Evolutionary conservation across 1,140 invertebrate species (phyloP), one percentile per base, ranked within the genome.

Genomic region (Zaprionus inermis): DNA sequence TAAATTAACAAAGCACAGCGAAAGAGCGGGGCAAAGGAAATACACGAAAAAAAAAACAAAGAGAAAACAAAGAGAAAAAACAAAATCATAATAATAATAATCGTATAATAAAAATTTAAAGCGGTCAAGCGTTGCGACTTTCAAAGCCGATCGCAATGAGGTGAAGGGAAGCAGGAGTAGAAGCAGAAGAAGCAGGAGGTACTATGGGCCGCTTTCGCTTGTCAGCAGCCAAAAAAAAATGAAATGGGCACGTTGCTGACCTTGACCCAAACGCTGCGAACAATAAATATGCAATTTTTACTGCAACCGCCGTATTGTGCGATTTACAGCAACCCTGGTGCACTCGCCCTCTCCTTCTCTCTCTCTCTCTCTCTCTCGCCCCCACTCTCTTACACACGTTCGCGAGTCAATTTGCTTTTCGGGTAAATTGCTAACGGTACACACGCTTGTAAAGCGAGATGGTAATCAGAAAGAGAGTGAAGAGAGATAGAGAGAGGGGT

Each of bases 211-310:
- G 64, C 73, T 80, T 60, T 74, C 54, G 75, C 66, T 78, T 71
- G 69, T 79, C 70, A 76, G 30, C 41, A 63, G 57, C 59, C 78
- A 20, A 22, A 49, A 20, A 22, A 49, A 88, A 88, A 83, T 89
- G 64, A 88, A 88, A 81, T 89, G 56, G 18, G 71, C 84, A 89
- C 84, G 84, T 89, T 78, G 78, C 85, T 88, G 84, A 88, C 84
- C 84, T 88, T 88, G 84, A 88, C 84, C 84, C 59, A 67, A 34
- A 34, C 72, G 71, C 18, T 18, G 49, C 63, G 38, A 44, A 44
- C 76, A 86, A 89, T 89, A 88, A 88, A 81, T 84, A 78, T 84
- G 77, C 80, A 89, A 89, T 88, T 78, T 83, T 82, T 77, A 73
- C 36, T 49, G 24, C 61, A 61, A 44, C 18, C 24, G 24, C 24